Evolutionary conservation across 2,888 invertebrate species (phyloP).

Genomic region (Lomographa bimaculata): DNA sequence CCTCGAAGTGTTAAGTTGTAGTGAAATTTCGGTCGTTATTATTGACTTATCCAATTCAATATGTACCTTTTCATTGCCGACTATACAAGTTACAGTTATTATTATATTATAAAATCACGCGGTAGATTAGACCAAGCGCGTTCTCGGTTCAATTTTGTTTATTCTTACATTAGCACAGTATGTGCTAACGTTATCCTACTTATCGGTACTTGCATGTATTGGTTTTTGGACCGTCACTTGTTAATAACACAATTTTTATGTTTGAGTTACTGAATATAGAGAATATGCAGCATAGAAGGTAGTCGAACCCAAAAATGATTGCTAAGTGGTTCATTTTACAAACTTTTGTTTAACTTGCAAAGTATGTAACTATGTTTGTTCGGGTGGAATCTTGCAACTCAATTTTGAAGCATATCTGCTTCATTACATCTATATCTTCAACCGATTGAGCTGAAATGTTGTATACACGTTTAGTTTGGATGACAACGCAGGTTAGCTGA

Average conservation of each 20-base stretch:
- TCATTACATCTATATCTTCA: no score
- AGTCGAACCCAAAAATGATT: slow-evolving; percentile 46
- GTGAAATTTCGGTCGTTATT: slow-evolving; percentile 65
- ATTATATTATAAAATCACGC: slow-evolving; percentile 80
- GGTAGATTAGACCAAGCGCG: slow-evolving; percentile 53
- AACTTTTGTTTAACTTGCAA: no score
- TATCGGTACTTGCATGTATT: slow-evolving; percentile 61
- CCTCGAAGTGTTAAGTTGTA: slow-evolving; percentile 45
- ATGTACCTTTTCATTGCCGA: slow-evolving; percentile 57
- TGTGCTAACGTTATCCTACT: slow-evolving; percentile 74
- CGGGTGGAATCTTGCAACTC: no score
- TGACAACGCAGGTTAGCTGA: no score
- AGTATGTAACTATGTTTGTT: no score
- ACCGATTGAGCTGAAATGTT: no score
- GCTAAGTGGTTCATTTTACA: slow-evolving; percentile 53
- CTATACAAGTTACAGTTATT: slow-evolving; percentile 72
- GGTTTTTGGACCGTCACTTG: slow-evolving; percentile 62
- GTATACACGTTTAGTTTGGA: no score
- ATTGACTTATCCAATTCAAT: slow-evolving; percentile 55
- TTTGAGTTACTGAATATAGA: slow-evolving; percentile 43
- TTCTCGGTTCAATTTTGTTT: slow-evolving; percentile 61
- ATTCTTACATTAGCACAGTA: slow-evolving; percentile 57
- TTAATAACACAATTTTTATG: slow-evolving; percentile 54
- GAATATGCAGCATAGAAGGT: slow-evolving; percentile 44
- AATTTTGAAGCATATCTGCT: no score